Evolutionary conservation across 1,140 invertebrate species (phyloP).

Genomic region (Nilaparvata lugens): DNA sequence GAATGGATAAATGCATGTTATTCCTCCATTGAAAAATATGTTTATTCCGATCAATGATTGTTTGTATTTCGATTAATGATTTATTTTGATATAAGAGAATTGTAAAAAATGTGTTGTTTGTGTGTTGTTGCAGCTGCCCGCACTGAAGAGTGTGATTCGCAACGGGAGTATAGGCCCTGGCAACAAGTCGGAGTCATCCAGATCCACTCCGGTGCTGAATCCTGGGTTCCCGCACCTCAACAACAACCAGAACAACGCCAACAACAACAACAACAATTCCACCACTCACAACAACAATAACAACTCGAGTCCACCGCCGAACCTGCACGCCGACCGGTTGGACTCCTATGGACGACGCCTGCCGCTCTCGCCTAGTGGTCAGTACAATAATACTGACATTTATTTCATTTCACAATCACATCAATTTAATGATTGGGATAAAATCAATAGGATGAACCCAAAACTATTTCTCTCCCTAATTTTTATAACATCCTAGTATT

Average conservation of each 20-base stretch:
- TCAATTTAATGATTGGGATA: too few species aligned
- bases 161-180: conserved; percentile 6
- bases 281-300: conserved; percentile 20
- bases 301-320: conserved; percentile 11
- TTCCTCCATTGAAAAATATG: too few species aligned
- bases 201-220: conserved; percentile 15
- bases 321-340: conserved; percentile 2
- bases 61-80: too few species aligned
- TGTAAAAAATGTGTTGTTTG: too few species aligned
- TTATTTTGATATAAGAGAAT: too few species aligned
- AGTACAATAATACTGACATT: too few species aligned
- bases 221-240: conserved; percentile 21
- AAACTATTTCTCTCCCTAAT: too few species aligned
- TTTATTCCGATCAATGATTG: too few species aligned
- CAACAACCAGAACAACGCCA: conserved; percentile 21
- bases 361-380: conserved; percentile 26
- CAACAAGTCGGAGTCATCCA: conserved; percentile 17
- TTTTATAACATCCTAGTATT: too few species aligned
- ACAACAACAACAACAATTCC: conserved; percentile 22
- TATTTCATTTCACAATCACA: too few species aligned
- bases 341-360: conserved; percentile 21
- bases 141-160: conserved; percentile 22
- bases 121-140: conserved; percentile 23
- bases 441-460: too few species aligned
- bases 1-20: too few species aligned